Base-by-base conservation (phyloP, 2,113 vertebrate genomes). In the zebrafish (Danio rerio) region DNA sequence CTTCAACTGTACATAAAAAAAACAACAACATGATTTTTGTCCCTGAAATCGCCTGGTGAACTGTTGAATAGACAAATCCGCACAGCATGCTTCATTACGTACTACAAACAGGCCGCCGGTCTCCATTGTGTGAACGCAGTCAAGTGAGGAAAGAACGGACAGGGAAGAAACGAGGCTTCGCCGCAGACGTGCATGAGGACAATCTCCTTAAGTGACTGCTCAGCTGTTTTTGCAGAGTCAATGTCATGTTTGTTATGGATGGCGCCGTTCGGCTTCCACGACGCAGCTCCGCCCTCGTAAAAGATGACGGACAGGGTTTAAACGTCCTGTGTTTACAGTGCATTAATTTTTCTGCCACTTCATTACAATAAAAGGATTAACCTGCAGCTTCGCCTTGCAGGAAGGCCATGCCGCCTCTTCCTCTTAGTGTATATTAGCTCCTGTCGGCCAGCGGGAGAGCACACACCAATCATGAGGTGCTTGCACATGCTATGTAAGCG, bases 291-390 rank as follows among this genome's bases (percentile, higher is more conserved):
- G 81, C 62, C 88, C 89, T 92, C 89, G 85, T 93, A 92, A 91
- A 31, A 93, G 89, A 89, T 84, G 91, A 86, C 88, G 85, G 79
- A 87, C 80, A 82, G 85, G 86, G 87, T 86, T 91, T 91, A 91
- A 91, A 88, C 63, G 15, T 87, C 87, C 84, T 74, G 81, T 83
- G 88, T 91, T 87, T 79, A 86, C 85, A 87, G 85, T 90, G 82
- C 87, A 91, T 92, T 85, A 89, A 86, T 86, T 81, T 82, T 85
- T 70, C 80, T 86, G 74, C 88, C 89, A 89, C 89, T 92, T 94
- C 90, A 92, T 94, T 92, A 93, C 90, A 93, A 92, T 93, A 91
- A 93, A 92, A 92, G 92, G 90, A 92, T 93, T 92, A 92, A 93
- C 92, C 91, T 90, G 88, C 84, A 69, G 45, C 61, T 56, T 82